Evolutionary conservation across 1,140 invertebrate genomes (phyloP).

Genomic region (Papilio polyxenes): DNA sequence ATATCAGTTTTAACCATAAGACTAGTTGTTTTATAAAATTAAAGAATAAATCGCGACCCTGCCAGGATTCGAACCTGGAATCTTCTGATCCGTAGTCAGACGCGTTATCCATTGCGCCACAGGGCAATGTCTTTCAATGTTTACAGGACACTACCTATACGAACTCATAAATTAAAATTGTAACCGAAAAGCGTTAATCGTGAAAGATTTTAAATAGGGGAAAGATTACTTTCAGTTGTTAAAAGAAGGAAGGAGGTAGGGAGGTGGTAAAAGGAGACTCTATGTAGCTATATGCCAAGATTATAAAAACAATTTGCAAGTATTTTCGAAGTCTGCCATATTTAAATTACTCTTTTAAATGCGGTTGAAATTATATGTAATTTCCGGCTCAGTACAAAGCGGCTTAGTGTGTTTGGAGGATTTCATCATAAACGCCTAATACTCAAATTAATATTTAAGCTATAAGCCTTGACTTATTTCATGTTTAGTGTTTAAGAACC

Average conservation of each 20-base stretch:
- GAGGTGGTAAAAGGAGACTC: no score
- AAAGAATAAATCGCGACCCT: background rate
- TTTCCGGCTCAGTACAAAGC: conserved; percentile 10
- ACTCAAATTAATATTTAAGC: background rate
- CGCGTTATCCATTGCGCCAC: conserved; percentile 2
- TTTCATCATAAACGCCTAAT: background rate
- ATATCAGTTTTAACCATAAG: no score
- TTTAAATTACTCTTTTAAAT: background rate
- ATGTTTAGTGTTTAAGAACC: background rate
- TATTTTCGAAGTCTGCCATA: background rate
- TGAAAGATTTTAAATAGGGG: no score
- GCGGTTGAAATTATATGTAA: background rate
- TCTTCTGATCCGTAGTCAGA: conserved; percentile 1
- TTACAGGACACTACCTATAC: no score
- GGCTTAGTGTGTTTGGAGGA: background rate
- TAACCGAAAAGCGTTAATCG: no score
- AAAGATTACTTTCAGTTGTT: no score
- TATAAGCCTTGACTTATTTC: background rate
- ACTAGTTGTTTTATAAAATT: no score
- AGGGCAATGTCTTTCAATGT: background rate
- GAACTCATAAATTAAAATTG: no score
- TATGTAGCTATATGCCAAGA: no score
- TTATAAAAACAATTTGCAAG: no score
- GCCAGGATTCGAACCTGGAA: conserved; percentile 12
- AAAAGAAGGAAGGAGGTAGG: no score